A percentile compares a stretch with the other conserved stretches of the same genome.
phyloP scores from a whole-genome alignment of 2,888 invertebrate species.

The Lagria hirta region DNA sequence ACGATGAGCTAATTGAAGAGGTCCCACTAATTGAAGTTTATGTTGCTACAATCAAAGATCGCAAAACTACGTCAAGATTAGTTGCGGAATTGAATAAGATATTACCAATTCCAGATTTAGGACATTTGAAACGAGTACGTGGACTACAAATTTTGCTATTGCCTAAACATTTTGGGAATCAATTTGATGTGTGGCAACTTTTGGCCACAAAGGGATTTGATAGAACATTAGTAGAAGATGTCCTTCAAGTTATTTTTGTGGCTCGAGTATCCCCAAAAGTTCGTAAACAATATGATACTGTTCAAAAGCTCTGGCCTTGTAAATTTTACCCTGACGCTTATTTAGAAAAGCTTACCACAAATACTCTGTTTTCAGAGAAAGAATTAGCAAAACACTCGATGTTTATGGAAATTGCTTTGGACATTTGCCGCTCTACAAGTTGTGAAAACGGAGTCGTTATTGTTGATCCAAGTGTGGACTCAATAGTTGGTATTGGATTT shows the following conservation, averaged over 20 bases:
- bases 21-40: conserved; percentile 58
- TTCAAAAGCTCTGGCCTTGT: conserved; percentile 72
- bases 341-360: conserved; percentile 67
- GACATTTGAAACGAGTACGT: conserved; percentile 74
- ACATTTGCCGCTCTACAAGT: conserved; percentile 52
- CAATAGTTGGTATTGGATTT: conserved; percentile 68
- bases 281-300: conserved; percentile 65
- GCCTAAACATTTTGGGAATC: conserved; percentile 40
- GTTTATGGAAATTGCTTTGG: conserved; percentile 63
- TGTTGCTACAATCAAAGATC: conserved; percentile 62
- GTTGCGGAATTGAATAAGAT: conserved; percentile 62
- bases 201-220: conserved; percentile 58
- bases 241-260: conserved; percentile 60
- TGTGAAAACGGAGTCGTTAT: conserved; percentile 62
- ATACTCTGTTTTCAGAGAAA: conserved; percentile 60
- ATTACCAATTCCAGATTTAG: conserved; percentile 62
- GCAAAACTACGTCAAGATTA: conserved; percentile 63
- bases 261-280: conserved; percentile 65
- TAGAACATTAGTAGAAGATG: conserved; percentile 55
- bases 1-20: conserved; percentile 36
- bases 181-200: conserved; percentile 39
- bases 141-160: conserved; percentile 63
- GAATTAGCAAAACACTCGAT: conserved; percentile 60
- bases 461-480: conserved; percentile 69
- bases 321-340: conserved; percentile 81